phyloP scores from a whole-genome alignment of 2,797 vertebrate species.

The Scarus forsteni region DNA sequence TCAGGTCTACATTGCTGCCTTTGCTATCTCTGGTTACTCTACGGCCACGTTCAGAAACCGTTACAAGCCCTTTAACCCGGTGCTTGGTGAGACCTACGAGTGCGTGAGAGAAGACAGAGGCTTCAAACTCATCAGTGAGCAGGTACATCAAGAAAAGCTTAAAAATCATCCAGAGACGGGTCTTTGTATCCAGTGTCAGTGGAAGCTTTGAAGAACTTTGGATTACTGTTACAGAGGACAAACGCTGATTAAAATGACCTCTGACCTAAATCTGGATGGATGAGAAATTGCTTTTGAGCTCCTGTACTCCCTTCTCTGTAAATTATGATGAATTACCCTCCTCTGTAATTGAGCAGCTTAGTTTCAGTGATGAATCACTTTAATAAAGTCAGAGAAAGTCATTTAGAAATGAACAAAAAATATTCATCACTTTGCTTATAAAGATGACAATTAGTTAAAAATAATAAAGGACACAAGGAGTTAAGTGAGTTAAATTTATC shows the following conservation, averaged over 20 bases:
- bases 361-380: constrained; percentile 16
- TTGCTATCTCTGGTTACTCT: constrained; percentile 93
- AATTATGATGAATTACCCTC: constrained; percentile 11
- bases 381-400: neutral
- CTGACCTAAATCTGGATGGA: neutral
- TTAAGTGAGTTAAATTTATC: no score
- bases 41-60: constrained; percentile 90
- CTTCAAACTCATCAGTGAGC: constrained; percentile 92
- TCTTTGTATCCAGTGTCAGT: neutral
- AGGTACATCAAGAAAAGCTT: constrained; percentile 77
- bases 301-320: neutral
- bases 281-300: neutral
- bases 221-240: neutral
- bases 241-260: neutral
- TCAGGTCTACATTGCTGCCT: constrained; percentile 93
- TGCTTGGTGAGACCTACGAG: constrained; percentile 95
- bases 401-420: constrained; percentile 3
- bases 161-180: neutral
- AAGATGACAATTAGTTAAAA: neutral
- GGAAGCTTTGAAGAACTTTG: neutral
- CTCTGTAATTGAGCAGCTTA: constrained; percentile 6
- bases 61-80: constrained; percentile 95
- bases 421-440: constrained; percentile 2
- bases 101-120: constrained; percentile 89
- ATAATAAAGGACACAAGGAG: neutral